Base-by-base conservation (phyloP, 1,140 invertebrate genomes). In the Whitmania pigra region DNA sequence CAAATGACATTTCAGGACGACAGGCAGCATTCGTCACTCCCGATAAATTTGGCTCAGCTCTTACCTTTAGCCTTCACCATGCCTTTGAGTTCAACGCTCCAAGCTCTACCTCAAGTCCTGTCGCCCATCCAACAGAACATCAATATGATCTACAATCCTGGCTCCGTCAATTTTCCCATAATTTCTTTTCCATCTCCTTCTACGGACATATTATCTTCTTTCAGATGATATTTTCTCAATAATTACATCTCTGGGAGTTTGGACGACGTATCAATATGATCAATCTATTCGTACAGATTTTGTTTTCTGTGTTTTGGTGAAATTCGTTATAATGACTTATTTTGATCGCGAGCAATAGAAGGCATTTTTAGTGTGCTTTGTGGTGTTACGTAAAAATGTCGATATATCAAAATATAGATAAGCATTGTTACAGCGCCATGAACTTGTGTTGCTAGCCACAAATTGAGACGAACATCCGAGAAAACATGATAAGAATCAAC, bases 131-230 rank as follows among this genome's bases (percentile, higher is more conserved):
- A 63, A 18, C 57, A 63, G 57, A 63, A 63, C 57, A 63, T 63
- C 57, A 63, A 63, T 18, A 63, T 63, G 57, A 63, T 63, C 18
- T 63, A 63, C 57, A 63, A 63, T 63, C 57, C 57, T 7, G 57
- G 57, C 2, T 63, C 57, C 29, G 29, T 63, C 57, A 63, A 63
- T 31, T 63, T 63, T 18, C 57, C 57, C 9, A 63, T 63, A 13
- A 22, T 63, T 7, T 63, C 57, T 7, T 63, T 63, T 31, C 22
- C 22, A 11, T 18, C 57, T 25, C 22, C 57, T n/a, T 63, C 57
- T 63, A 63, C 22, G 18, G 57, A 63, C 57, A 31, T 22, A 63
- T 63, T 22, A n/a, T 63, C 29, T 4, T 63, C 29, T 63, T 63
- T 63, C 57, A 22, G 57, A 63, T 25, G 29, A 63, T 31, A 63